Evolutionary conservation across 2,113 vertebrate species (phyloP), one percentile per base, ranked within the genome.

Genomic region (Gobiocypris rarus): DNA sequence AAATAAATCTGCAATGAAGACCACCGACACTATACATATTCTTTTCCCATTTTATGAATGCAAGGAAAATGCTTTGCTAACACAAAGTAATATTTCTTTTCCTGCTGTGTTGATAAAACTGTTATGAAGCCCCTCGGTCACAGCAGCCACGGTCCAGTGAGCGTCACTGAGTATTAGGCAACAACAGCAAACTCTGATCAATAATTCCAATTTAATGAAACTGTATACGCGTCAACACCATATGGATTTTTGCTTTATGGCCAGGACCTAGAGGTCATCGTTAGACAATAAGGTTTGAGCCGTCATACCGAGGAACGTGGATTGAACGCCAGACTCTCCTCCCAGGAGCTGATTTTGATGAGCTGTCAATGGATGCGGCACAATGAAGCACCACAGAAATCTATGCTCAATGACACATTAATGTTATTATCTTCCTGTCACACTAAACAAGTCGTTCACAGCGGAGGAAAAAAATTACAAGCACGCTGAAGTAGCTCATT

Each of bases 171-270:
- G 83, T 65, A 45, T 45, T 86, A 80, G 84, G 84, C 67, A 90
- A 85, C 85, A 90, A 86, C 83, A 91, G 76, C 87, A 86, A 61
- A 84, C 48, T 43, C n/a, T 31, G 34, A 91, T 94, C 90, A 84
- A 93, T 93, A 91, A 43, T 81, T 87, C 75, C 87, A 92, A 86
- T 92, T 75, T 91, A 91, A 91, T 86, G 28, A 84, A 87, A 83
- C 71, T 24, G 81, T 85, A 86, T 83, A 84, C 34, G 58, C 82
- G 77, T 89, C 82, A 87, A 26, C 81, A 59, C 82, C 85, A 24
- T 89, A 88, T 88, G 70, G 90, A 89, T 89, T 90, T 87, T 79
- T 84, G 78, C 84, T 90, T 91, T 88, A 91, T 78, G 69, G 84
- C 34, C 65, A 50, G 26, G 75, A 89, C 90, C 87, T 90, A 54